These are phyloP conservation scores for Propithecus deckenii DNA, from an alignment of 2,797 vertebrate genomes.

Conservation along the genomic window DNA sequence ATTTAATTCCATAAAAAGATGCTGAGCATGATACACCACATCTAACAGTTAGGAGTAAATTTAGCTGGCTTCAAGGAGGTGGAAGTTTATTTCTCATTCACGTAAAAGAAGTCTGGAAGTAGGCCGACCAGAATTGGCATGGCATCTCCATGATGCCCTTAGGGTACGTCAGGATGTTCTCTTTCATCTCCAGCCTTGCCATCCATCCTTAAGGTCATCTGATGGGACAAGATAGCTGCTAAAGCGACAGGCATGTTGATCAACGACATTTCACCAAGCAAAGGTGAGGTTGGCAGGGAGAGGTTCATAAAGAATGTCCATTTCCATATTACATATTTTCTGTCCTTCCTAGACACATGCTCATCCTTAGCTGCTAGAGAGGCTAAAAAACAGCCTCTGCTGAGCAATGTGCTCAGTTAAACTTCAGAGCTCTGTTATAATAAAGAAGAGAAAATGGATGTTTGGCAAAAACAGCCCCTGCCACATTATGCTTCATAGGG, in stretches of 20 bases:
- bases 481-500: neutral
- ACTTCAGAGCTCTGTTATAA: neutral
- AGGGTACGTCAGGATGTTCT: neutral
- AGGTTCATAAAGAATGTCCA: neutral
- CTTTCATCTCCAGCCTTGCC: neutral
- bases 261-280: neutral
- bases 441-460: neutral
- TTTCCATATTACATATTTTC: neutral
- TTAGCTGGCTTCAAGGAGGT: neutral
- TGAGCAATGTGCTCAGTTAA: neutral
- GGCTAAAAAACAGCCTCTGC: neutral
- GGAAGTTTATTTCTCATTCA: neutral
- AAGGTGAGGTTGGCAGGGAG: neutral
- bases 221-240: neutral
- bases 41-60: neutral
- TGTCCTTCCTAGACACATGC: neutral
- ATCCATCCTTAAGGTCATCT: neutral
- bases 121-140: neutral
- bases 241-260: neutral
- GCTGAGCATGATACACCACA: neutral
- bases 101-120: neutral
- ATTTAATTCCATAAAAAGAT: neutral
- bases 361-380: neutral
- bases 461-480: neutral
- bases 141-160: neutral